Base-by-base conservation (phyloP, 1,140 invertebrate species). In the Pogonognathellus flavescens region DNA sequence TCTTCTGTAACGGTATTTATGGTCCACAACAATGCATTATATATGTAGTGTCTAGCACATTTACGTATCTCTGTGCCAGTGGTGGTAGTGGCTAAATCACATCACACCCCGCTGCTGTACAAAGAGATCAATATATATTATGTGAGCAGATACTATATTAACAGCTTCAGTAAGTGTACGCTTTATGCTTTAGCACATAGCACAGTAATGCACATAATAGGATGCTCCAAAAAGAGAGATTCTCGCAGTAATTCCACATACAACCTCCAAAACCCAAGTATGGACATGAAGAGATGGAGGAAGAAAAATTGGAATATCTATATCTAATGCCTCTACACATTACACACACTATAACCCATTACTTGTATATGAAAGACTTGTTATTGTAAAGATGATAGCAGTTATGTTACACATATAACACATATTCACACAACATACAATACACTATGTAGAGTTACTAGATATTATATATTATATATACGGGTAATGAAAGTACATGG, bases 141-240 rank as follows among this genome's bases (percentile, higher is more conserved):
- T 41, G 31, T 41, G 31, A 41, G 31, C 31, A 41, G 31, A 41
- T 41, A 41, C 31, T 41, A 6, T 41, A 41, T 41, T 41, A 41
- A 41, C 31, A 41, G 31, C 31, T 41, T 66, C 62, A 25, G 3
- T 25, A 66, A 41, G 20, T 16, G 9, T 55, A 66, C 18, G 3
- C 0, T 66, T 11, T 55, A 55, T 1, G 53, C 1, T n/a, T n/a
- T 55, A 55, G 53, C 53, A 14, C 16, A 25, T 31, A 13, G 10
- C 14, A 66, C 14, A 66, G 62, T 66, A 66, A 66, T 66, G 25
- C 31, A 41, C 31, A 14, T 66, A 66, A 66, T 66, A 66, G 20
- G 22, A 66, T 25, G 10, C 13, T 66, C 2, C 20, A 66, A 66
- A 25, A 41, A 41, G 31, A 41, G 31, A 31, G 62, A 66, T 22